These are phyloP conservation scores for Lampropteryx suffumata DNA, from an alignment of 2,888 invertebrate genomes.

Conservation along the genomic window DNA sequence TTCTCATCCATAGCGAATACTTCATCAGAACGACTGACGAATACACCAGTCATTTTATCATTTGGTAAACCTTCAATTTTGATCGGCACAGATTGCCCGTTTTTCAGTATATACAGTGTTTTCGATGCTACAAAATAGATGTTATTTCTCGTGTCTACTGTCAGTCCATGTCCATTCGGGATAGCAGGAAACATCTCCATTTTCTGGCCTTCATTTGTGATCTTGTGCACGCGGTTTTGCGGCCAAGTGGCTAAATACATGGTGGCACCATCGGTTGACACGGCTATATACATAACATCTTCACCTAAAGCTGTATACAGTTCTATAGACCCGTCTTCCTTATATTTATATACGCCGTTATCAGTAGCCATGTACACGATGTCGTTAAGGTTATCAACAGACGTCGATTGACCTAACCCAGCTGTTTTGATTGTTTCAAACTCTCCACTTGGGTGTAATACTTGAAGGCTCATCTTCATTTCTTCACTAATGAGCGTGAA, in stretches of 20 bases:
- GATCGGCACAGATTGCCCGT: constrained; percentile 55
- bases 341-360: constrained; percentile 75
- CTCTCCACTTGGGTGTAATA: constrained; percentile 58
- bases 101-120: constrained; percentile 65
- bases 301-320: constrained; percentile 65
- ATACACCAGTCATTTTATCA: constrained; percentile 69
- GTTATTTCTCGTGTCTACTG: constrained; percentile 66
- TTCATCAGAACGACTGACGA: constrained; percentile 66
- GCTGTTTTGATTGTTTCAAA: constrained; percentile 62
- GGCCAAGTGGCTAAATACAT: constrained; percentile 77
- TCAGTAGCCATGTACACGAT: constrained; percentile 73
- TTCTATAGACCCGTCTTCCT: constrained; percentile 61
- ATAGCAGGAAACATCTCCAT: constrained; percentile 60
- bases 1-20: constrained; percentile 73
- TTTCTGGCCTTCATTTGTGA: constrained; percentile 62
- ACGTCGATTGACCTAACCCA: constrained; percentile 69
- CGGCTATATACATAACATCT: constrained; percentile 73
- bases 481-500: constrained; percentile 70
- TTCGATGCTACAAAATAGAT: constrained; percentile 71
- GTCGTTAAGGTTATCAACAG: constrained; percentile 75
- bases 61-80: constrained; percentile 66
- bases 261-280: constrained; percentile 55
- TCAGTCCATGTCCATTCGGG: constrained; percentile 72
- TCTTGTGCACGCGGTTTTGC: constrained; percentile 68
- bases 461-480: constrained; percentile 70